A percentile compares a stretch with the other conserved stretches of the same genome.
Conservation (phyloP, 1,140 invertebrate species). For the Dinoponera quadriceps region DNA sequence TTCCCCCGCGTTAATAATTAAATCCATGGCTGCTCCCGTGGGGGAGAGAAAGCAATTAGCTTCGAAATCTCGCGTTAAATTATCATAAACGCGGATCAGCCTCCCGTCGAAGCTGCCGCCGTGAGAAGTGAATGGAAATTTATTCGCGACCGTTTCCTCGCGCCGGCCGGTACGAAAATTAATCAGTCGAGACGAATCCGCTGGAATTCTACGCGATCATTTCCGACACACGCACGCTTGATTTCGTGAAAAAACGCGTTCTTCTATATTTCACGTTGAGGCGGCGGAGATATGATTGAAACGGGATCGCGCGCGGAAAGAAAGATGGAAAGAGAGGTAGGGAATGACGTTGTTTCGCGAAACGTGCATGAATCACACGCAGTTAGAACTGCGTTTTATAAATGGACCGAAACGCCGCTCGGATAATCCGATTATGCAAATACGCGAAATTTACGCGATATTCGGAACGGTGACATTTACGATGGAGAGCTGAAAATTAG, state of each 20-base stretch:
- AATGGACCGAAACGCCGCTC: constrained; percentile 1
- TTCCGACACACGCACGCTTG: neutral
- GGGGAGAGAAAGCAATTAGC: neutral
- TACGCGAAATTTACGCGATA: neutral
- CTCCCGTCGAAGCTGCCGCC: too few species aligned
- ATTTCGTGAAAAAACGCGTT: constrained; percentile 19
- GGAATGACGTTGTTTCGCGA: constrained; percentile 5
- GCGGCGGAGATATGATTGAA: constrained; percentile 17
- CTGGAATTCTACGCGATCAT: neutral
- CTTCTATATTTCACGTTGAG: constrained; percentile 32
- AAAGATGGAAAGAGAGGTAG: too few species aligned
- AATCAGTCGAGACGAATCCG: too few species aligned
- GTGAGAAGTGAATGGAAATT: constrained; percentile 4
- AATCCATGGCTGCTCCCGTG: neutral
- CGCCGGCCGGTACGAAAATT: neutral
- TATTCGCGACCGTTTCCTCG: constrained; percentile 5
- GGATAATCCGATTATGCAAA: constrained; percentile 37
- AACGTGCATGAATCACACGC: neutral
- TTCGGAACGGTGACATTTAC: neutral
- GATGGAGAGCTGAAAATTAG: neutral
- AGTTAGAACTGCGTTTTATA: constrained; percentile 25
- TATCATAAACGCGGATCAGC: constrained; percentile 4
- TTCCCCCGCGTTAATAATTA: constrained; percentile 14
- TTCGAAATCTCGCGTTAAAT: neutral
- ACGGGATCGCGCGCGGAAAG: neutral